Conservation (phyloP, 2,797 vertebrate genomes). For the Gallinago solitaria region DNA sequence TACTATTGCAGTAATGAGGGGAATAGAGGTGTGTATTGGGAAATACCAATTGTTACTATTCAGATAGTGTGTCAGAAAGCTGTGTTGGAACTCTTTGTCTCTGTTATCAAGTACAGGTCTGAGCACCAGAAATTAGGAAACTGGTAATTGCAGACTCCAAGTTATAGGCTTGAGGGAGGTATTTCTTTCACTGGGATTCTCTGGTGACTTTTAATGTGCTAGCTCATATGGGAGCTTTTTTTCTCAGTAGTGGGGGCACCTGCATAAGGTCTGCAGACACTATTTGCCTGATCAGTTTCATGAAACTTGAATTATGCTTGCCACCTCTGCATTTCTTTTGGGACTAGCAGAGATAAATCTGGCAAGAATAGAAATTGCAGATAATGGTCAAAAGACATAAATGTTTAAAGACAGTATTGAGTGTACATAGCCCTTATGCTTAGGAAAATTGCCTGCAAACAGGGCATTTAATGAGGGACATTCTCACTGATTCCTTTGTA, state of each 20-base stretch:
- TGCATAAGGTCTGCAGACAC: not conserved
- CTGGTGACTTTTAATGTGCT: not conserved
- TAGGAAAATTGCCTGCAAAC: not conserved
- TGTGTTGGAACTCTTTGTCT: not conserved
- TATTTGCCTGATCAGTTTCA: not conserved
- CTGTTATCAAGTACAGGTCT: not conserved
- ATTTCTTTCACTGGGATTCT: not conserved
- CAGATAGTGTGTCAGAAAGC: not conserved
- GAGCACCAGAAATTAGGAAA: not conserved
- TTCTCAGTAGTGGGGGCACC: fast-evolving
- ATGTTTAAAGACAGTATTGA: not conserved
- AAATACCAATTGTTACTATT: not conserved
- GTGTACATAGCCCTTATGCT: not conserved
- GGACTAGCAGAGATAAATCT: not conserved
- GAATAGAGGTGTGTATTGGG: not conserved
- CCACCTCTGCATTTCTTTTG: not conserved
- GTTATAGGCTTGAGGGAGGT: not conserved
- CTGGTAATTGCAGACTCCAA: not conserved
- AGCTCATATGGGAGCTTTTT: not conserved
- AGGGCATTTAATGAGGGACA: not conserved
- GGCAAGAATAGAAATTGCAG: not conserved
- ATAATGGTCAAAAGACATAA: not conserved
- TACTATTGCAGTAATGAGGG: not conserved
- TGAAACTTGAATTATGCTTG: not conserved
- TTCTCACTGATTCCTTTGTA: not conserved